These are phyloP conservation scores for Pelmatolapia mariae DNA, from an alignment of 2,113 vertebrate species.

Conservation along the genomic window DNA sequence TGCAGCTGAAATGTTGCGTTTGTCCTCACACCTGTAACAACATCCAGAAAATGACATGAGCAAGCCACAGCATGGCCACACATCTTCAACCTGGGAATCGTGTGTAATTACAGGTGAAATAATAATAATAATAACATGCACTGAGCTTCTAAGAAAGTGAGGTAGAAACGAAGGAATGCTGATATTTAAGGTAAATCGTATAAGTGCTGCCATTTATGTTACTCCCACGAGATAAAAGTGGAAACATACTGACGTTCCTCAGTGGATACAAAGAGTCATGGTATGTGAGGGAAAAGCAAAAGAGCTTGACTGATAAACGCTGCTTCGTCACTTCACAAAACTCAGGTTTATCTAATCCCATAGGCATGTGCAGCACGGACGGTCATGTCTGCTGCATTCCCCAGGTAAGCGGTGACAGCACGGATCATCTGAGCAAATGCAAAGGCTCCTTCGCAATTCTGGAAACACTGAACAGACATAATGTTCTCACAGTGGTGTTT, in stretches of 20 bases:
- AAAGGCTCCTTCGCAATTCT: background rate
- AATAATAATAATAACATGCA: background rate
- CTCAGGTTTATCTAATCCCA: background rate
- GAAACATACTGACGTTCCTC: background rate
- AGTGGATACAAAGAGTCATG: background rate
- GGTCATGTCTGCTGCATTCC: constrained; percentile 37
- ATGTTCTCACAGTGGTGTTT: background rate
- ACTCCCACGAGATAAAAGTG: background rate
- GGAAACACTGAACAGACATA: background rate
- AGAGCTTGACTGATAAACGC: background rate
- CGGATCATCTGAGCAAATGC: background rate
- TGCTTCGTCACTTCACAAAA: background rate
- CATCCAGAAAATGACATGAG: background rate
- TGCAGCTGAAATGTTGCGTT: background rate
- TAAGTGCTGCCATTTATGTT: background rate
- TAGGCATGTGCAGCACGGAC: constrained; percentile 34
- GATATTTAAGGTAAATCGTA: background rate
- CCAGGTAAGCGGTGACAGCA: background rate
- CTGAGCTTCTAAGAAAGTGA: background rate
- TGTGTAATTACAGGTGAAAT: background rate
- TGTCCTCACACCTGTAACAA: background rate
- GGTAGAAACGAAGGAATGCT: background rate
- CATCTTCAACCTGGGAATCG: background rate
- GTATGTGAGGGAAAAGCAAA: background rate
- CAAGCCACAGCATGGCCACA: background rate